phyloP scores from a whole-genome alignment of 2,797 vertebrate species.

The Pangasius mekongensis region DNA sequence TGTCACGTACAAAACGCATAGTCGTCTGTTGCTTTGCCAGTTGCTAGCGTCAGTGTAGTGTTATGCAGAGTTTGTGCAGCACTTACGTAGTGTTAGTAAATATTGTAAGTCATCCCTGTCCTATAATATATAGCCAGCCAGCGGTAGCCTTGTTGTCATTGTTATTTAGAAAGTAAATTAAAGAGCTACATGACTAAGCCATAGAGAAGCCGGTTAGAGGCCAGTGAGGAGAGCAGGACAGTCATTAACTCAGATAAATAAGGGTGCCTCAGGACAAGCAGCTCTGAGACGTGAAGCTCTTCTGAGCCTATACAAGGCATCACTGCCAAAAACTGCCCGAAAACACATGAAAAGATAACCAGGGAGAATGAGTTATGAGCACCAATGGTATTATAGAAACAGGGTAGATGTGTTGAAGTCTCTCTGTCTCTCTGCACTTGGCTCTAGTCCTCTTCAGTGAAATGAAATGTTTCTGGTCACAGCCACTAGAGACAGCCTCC shows the following conservation, averaged over 20 bases:
- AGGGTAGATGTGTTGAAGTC: conserved; percentile 2
- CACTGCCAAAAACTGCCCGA: background rate
- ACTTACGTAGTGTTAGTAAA: background rate
- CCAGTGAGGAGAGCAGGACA: background rate
- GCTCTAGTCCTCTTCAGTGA: conserved; percentile 11
- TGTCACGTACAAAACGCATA: background rate
- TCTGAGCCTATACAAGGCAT: background rate
- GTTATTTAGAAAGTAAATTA: background rate
- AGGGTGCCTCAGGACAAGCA: conserved; percentile 4
- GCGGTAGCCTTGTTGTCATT: background rate
- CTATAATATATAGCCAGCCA: background rate
- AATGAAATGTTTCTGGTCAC: background rate
- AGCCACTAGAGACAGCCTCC: conserved; percentile 48
- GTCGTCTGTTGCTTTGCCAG: background rate
- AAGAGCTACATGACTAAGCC: background rate
- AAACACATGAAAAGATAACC: background rate
- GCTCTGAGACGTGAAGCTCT: background rate
- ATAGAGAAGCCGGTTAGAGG: background rate
- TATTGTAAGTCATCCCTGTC: background rate
- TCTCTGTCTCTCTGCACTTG: conserved; percentile 21
- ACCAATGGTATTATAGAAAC: background rate
- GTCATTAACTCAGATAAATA: conserved; percentile 28
- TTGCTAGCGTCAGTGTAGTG: background rate
- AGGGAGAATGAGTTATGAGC: background rate
- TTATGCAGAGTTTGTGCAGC: background rate